Base-by-base conservation (phyloP, 2,888 invertebrate genomes). In the Ecliptopera silaceata region DNA sequence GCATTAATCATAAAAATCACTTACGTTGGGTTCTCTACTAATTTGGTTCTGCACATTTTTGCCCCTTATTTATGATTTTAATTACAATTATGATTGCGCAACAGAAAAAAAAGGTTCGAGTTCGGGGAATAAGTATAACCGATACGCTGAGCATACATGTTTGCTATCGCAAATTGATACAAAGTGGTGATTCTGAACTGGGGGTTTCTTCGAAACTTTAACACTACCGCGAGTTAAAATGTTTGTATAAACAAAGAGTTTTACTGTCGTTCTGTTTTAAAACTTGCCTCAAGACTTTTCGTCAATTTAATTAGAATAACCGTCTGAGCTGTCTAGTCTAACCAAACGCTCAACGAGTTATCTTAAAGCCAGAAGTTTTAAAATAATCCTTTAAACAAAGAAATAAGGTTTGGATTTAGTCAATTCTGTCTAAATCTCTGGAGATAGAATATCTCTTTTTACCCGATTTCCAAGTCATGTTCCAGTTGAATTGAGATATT, bases 1-100 rank as follows among this genome's bases (percentile, higher is more conserved):
- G 75, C 72, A 69, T 82, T 82, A 82, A 83, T 84, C 80, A 83
- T 76, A 79, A 77, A 79, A 80, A 68, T 75, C 72, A 65, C 56
- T 54, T 47, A 53, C 70, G 68, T 68, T 63, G 51, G 68, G 64
- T 69, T 26, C 57, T 65, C 67, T 69, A 71, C 65, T 66, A 69
- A 71, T 77, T 79, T 75, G 77, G 73, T 69, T 74, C 76, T 76
- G 77, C 77, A 79, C 79, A 80, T 76, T 75, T 74, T 72, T 73
- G 74, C 69, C 68, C 70, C 75, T 74, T 69, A 75, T 75, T 75
- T 70, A 74, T 71, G 68, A 65, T 44, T 45, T 46, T 65, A 59
- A 65, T 65, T 59, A 61, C 42, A 51, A 59, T 45, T 63, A 59
- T 47, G 42, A 29, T 15, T 13, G 34, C 3, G n/a, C 22, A 41